These are phyloP conservation scores for Mastomys coucha DNA, from an alignment of 2,113 vertebrate genomes.

Conservation along the genomic window DNA sequence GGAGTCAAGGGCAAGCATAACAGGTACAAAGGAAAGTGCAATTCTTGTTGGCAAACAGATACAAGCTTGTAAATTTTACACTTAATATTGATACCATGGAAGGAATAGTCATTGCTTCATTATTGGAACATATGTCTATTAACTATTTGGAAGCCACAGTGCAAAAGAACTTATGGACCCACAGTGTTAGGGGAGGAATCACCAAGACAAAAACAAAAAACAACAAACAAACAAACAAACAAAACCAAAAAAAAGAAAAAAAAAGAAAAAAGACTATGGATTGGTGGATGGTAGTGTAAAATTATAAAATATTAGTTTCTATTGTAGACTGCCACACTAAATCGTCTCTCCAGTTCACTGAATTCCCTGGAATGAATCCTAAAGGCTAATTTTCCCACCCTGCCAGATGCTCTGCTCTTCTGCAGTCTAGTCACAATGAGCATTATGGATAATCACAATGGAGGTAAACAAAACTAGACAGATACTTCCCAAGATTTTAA, in stretches of 20 bases:
- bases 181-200: conserved; percentile 37
- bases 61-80: conserved; percentile 31
- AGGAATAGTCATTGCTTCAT: conserved; percentile 2
- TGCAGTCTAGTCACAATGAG: background rate
- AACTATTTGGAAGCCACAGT: conserved; percentile 42
- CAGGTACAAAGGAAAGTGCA: conserved; percentile 51
- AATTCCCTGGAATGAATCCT: conserved; percentile 46
- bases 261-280: conserved; percentile 12
- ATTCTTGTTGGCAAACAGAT: conserved; percentile 42
- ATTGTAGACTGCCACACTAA: conserved; percentile 4
- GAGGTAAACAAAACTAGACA: conserved; percentile 6
- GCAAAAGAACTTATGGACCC: background rate
- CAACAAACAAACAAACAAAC: background rate
- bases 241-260: background rate
- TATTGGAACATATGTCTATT: conserved; percentile 34
- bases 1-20: background rate
- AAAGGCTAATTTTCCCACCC: background rate
- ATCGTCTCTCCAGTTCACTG: conserved; percentile 48
- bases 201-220: conserved; percentile 19
- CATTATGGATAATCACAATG: background rate
- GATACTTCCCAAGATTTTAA: background rate
- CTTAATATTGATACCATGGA: background rate
- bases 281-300: background rate
- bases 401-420: conserved; percentile 46
- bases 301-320: conserved; percentile 51